A percentile compares a stretch with the other conserved stretches of the same genome.
phyloP scores from a whole-genome alignment of 2,113 vertebrate species.

The Melozone crissalis region DNA sequence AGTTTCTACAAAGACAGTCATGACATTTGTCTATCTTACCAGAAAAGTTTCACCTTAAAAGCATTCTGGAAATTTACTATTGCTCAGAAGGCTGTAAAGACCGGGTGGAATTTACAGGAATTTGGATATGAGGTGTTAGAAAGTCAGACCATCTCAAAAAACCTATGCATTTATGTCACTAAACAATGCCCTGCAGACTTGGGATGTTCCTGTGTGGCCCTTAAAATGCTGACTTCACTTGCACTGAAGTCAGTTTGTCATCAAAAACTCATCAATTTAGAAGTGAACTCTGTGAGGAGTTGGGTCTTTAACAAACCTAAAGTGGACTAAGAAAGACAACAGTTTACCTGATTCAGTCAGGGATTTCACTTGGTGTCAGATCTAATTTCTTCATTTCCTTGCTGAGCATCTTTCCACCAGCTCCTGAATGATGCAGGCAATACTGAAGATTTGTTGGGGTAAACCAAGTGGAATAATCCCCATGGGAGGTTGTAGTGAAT shows the following conservation, averaged over 20 bases:
- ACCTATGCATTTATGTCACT: neutral
- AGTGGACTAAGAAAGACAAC: neutral
- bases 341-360: neutral
- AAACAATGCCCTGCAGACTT: neutral
- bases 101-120: neutral
- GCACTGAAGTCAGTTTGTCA: neutral
- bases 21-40: neutral
- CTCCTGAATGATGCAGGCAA: neutral
- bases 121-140: neutral
- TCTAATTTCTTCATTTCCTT: neutral
- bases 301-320: neutral
- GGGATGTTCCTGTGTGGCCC: neutral
- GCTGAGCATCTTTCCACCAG: neutral
- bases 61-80: neutral
- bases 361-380: neutral
- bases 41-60: constrained; percentile 2
- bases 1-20: neutral
- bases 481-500: neutral
- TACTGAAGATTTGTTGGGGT: neutral
- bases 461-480: neutral
- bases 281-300: neutral
- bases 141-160: neutral
- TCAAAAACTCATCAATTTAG: neutral
- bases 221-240: neutral
- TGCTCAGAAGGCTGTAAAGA: neutral